Conservation (phyloP, 1,140 invertebrate species). For the Cyphomyrmex costatus region DNA sequence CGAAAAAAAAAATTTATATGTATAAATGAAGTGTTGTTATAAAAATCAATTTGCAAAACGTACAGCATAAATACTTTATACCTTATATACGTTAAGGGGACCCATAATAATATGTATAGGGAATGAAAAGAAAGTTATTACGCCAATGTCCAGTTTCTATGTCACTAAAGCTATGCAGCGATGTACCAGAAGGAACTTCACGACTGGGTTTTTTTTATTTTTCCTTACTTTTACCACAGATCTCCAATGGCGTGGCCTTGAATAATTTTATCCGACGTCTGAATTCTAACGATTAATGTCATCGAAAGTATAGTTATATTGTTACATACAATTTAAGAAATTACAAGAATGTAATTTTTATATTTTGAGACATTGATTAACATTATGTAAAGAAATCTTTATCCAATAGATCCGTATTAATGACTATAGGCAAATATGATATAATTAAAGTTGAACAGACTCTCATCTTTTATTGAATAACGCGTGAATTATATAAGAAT, state of each 20-base stretch:
- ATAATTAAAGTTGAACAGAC: too few relatives aligned
- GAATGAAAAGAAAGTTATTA: not conserved
- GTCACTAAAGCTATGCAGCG: not conserved
- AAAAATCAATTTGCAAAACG: not conserved
- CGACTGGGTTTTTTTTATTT: not conserved
- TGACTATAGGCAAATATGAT: too few relatives aligned
- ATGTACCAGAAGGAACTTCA: not conserved
- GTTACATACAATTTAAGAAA: not conserved
- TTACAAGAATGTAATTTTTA: not conserved
- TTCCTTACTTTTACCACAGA: not conserved
- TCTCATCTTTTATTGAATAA: too few relatives aligned
- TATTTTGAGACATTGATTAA: not conserved
- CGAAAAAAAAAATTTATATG: not conserved
- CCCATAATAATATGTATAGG: too few relatives aligned
- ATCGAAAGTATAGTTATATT: not conserved
- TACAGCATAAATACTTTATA: too few relatives aligned
- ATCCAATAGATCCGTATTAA: not conserved
- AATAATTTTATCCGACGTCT: not conserved
- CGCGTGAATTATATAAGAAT: too few relatives aligned
- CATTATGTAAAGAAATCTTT: not conserved
- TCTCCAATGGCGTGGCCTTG: not conserved
- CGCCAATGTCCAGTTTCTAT: not conserved
- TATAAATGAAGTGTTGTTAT: not conserved
- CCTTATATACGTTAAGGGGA: not conserved
- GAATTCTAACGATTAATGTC: not conserved